Evolutionary conservation across 2,888 invertebrate species (phyloP).

Genomic region (Eupithecia subumbrata): DNA sequence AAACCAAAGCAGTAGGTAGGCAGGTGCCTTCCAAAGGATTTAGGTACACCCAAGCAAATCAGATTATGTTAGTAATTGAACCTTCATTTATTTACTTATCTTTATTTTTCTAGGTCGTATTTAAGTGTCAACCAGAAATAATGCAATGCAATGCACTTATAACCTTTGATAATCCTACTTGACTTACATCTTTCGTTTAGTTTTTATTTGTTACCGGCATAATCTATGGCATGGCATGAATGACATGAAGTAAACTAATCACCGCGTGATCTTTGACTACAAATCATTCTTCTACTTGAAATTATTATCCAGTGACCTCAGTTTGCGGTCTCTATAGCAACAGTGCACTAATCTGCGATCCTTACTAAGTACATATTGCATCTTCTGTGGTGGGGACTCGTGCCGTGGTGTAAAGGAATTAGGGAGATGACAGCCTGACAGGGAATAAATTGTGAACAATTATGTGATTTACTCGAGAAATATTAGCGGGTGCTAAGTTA

Average conservation of each 20-base stretch:
- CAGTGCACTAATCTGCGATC: constrained; percentile 3
- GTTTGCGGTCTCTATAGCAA: constrained; percentile 2
- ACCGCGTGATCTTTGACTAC: background rate
- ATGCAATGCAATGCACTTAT: too few relatives aligned
- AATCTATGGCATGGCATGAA: background rate
- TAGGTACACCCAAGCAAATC: background rate
- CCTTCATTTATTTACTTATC: too few relatives aligned
- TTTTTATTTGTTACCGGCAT: too few relatives aligned
- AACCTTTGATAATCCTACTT: background rate
- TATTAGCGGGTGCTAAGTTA: constrained; percentile 55
- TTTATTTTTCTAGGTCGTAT: background rate
- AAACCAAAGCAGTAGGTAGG: background rate
- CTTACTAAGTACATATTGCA: background rate
- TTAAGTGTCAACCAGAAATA: background rate
- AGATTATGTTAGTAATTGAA: background rate
- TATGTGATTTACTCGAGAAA: constrained; percentile 59
- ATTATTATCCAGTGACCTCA: background rate
- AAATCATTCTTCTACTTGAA: background rate
- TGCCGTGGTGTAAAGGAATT: constrained; percentile 65
- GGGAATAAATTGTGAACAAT: constrained; percentile 76
- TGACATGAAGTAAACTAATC: background rate
- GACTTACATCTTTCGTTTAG: too few relatives aligned
- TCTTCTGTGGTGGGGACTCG: constrained; percentile 45
- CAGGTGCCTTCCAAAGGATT: background rate
- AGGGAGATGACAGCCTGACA: constrained; percentile 76